These are phyloP conservation scores for Psittacula echo DNA, from an alignment of 2,797 vertebrate species.

Conservation along the genomic window DNA sequence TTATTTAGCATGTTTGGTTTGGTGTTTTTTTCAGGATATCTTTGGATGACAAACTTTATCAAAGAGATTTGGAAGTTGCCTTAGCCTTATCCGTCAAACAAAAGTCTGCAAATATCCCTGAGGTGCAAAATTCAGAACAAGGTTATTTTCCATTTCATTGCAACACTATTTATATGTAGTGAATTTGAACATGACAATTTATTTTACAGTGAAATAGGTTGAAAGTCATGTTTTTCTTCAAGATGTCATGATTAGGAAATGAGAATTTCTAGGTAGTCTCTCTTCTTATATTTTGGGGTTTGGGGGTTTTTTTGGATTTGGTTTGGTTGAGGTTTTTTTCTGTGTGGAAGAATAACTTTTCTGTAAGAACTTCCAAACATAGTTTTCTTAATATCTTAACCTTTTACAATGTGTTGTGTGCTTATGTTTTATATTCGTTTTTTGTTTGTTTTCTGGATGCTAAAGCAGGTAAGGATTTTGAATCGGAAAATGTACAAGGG, in stretches of 20 bases:
- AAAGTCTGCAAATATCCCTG: conserved; percentile 18
- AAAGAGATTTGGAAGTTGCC: conserved; percentile 88
- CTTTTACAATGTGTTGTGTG: background rate
- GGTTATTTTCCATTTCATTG: conserved; percentile 60
- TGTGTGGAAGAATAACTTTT: background rate
- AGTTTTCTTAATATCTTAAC: background rate
- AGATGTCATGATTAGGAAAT: background rate
- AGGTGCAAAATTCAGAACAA: conserved; percentile 60
- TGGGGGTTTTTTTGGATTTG: background rate
- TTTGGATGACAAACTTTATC: conserved; percentile 84
- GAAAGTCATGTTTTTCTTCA: background rate
- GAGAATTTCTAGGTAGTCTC: background rate
- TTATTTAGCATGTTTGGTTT: background rate
- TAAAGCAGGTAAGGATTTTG: conserved; percentile 1
- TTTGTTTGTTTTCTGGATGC: background rate
- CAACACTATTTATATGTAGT: background rate
- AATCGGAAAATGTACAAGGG: conserved; percentile 65
- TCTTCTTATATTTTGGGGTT: background rate
- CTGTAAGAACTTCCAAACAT: background rate
- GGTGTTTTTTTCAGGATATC: conserved; percentile 76
- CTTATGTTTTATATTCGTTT: background rate
- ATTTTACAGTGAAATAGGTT: background rate
- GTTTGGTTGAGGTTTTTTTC: accelerated
- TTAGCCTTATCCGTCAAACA: conserved; percentile 86
- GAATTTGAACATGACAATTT: background rate